Evolutionary conservation across 2,888 invertebrate genomes (phyloP).

Genomic region (Cybosia mesomella): DNA sequence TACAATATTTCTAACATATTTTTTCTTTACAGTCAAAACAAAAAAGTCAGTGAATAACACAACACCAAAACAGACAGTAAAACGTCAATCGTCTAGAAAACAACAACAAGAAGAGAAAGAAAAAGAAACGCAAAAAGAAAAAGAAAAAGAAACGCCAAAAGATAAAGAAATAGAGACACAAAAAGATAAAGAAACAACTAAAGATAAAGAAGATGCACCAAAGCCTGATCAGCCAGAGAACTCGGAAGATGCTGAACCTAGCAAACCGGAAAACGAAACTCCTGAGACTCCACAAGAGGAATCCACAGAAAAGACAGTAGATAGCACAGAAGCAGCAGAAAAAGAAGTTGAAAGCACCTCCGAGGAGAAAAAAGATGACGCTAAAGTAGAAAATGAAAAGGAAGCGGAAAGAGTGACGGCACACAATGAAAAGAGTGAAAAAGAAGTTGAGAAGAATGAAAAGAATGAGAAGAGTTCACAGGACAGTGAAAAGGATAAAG

Average conservation of each 20-base stretch:
- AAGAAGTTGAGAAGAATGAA: conserved; percentile 20
- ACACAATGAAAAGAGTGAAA: conserved; percentile 29
- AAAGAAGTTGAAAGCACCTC: conserved; percentile 34
- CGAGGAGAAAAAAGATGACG: conserved; percentile 41
- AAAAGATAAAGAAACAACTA: conserved; percentile 17
- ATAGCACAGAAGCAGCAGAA: conserved; percentile 30
- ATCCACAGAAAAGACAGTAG: conserved; percentile 24
- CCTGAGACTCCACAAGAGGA: conserved; percentile 19
- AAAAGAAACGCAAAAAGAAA: conserved; percentile 37
- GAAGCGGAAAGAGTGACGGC: conserved; percentile 14
- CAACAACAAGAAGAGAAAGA: conserved; percentile 65
- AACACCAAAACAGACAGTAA: conserved; percentile 58
- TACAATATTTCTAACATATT: not conserved
- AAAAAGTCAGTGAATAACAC: conserved; percentile 63
- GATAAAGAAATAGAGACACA: conserved; percentile 32
- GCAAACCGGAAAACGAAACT: conserved; percentile 22
- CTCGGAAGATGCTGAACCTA: conserved; percentile 27
- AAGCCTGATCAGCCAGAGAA: conserved; percentile 14
- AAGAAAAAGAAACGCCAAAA: conserved; percentile 33
- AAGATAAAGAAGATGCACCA: conserved; percentile 19
- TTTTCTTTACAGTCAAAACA: conserved; percentile 56
- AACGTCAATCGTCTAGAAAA: conserved; percentile 74
- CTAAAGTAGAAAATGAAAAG: conserved; percentile 31
- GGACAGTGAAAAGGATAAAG: conserved; percentile 29
- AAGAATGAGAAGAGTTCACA: conserved; percentile 20